Conservation (phyloP, 2,113 vertebrate genomes). For the Paramormyrops kingsleyae region DNA sequence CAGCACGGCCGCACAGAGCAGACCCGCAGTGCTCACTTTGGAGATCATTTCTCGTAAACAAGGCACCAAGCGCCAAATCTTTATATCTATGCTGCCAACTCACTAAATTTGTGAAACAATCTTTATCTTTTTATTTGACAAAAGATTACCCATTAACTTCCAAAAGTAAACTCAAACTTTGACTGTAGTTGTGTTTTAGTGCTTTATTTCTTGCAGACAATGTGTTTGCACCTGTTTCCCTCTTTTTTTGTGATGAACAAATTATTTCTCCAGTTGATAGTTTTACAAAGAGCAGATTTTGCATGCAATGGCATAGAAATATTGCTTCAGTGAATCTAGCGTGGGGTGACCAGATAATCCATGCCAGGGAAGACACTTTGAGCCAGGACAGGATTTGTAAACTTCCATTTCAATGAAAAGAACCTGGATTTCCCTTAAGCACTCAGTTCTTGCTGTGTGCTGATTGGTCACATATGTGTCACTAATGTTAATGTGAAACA, state of each 20-base stretch:
- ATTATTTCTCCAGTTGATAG: neutral
- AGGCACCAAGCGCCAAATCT: neutral
- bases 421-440: neutral
- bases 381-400: neutral
- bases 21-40: neutral
- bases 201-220: neutral
- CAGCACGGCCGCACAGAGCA: neutral
- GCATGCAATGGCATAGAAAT: neutral
- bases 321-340: neutral
- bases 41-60: constrained; percentile 6
- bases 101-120: neutral
- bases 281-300: neutral
- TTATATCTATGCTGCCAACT: neutral
- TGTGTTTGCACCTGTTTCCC: neutral
- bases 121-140: constrained; percentile 48
- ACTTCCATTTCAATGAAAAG: neutral
- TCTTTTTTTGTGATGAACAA: neutral
- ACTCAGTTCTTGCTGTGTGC: neutral
- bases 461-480: neutral
- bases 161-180: constrained; percentile 3
- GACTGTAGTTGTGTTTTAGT: neutral
- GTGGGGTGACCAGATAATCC: neutral
- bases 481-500: neutral
- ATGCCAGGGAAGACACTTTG: neutral
- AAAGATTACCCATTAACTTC: constrained; percentile 57